phyloP scores from a whole-genome alignment of 2,113 vertebrate genomes.

The Himantopus leucocephalus region DNA sequence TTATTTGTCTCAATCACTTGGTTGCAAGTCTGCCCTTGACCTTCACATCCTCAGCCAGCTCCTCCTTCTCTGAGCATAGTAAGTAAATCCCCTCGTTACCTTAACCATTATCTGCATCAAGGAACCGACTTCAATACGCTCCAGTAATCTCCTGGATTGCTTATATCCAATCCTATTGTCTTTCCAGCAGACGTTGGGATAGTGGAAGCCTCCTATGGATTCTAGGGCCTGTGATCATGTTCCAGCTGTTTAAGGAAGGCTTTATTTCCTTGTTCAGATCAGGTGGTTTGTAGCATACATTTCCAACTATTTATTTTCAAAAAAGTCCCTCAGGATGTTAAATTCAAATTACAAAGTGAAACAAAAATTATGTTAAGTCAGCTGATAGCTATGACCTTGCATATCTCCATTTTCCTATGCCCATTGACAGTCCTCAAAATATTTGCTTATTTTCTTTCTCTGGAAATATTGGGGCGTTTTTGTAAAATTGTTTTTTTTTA shows the following conservation, averaged over 20 bases:
- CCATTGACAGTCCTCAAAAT: neutral
- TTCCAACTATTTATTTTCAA: too few relatives aligned
- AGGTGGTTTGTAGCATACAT: neutral
- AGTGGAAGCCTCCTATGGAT: neutral
- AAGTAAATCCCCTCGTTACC: neutral
- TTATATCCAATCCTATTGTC: neutral
- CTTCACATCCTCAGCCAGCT: neutral
- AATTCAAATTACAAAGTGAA: neutral
- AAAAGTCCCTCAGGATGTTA: neutral
- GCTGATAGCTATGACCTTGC: neutral
- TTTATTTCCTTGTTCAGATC: neutral
- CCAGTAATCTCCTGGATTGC: neutral
- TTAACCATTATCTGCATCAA: neutral
- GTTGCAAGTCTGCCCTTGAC: neutral
- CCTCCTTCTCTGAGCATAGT: neutral
- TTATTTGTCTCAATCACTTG: neutral
- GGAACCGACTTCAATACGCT: too few relatives aligned
- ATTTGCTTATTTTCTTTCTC: neutral
- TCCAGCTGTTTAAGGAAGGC: neutral
- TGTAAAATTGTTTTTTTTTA: neutral
- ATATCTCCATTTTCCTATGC: neutral
- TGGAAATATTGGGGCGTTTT: neutral
- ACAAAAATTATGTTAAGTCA: neutral
- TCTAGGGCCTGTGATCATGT: neutral
- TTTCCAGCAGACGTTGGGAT: neutral